phyloP scores from a whole-genome alignment of 2,797 vertebrate genomes.

The Mormyrus hasselquistii region DNA sequence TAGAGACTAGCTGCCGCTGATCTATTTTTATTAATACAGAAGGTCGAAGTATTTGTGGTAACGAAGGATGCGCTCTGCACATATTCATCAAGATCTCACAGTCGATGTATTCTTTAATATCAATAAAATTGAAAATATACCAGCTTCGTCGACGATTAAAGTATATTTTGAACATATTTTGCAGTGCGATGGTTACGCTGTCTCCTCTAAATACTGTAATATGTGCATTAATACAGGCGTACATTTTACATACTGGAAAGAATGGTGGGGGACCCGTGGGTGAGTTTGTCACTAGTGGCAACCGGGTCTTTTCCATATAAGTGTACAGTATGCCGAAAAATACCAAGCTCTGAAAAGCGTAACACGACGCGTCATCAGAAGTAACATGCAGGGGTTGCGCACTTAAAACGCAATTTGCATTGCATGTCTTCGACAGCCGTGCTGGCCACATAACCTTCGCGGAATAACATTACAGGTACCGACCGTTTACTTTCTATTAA shows the following conservation, averaged over 20 bases:
- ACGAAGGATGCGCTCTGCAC: not conserved
- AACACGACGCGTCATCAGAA: slow-evolving; percentile 4
- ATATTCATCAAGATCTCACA: not conserved
- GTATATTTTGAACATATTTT: not conserved
- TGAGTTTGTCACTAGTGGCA: slow-evolving; percentile 21
- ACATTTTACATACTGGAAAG: not conserved
- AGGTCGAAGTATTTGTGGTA: slow-evolving; percentile 3
- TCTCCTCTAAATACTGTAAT: not conserved
- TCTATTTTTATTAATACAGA: not conserved
- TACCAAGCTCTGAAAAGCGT: not conserved
- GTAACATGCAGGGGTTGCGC: not conserved
- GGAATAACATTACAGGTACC: not conserved
- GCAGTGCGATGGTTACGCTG: not conserved
- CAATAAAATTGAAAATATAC: not conserved
- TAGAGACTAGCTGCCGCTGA: not conserved
- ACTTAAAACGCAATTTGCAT: not conserved
- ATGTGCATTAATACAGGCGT: not conserved
- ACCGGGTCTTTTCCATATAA: slow-evolving; percentile 20
- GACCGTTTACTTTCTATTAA: not conserved
- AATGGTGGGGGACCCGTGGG: slow-evolving; percentile 19
- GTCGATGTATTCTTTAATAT: not conserved
- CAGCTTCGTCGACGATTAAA: not conserved
- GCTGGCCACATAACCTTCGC: not conserved
- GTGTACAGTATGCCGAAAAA: slow-evolving; percentile 9
- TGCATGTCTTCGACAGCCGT: not conserved